A percentile compares a stretch with the other conserved stretches of the same genome.
These are phyloP conservation scores for Arizona elegans DNA, from an alignment of 2,113 vertebrate species.

Conservation along the genomic window DNA sequence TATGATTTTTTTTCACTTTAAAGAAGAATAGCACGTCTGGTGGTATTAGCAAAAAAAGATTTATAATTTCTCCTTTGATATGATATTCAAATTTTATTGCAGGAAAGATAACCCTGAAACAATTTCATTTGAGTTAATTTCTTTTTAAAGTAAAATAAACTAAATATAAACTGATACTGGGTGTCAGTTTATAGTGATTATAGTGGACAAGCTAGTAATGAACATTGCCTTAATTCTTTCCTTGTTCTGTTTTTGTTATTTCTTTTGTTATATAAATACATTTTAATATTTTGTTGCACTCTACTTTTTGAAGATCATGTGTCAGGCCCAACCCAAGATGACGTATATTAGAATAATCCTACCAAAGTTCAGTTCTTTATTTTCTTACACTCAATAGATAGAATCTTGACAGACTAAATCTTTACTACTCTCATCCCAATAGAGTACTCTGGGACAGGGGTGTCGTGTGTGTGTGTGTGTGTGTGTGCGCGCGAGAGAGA, in stretches of 20 bases:
- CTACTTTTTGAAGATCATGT: conserved; percentile 41
- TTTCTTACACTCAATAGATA: too few species aligned
- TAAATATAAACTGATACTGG: neutral
- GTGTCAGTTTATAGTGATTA: neutral
- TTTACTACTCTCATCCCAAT: too few species aligned
- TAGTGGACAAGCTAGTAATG: neutral
- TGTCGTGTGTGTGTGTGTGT: too few species aligned
- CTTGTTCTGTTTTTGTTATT: conserved; percentile 34
- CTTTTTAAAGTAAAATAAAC: neutral
- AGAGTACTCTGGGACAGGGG: too few species aligned
- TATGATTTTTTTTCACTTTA: neutral
- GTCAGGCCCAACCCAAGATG: conserved; percentile 1
- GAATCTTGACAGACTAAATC: too few species aligned
- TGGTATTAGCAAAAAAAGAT: neutral
- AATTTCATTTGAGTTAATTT: neutral
- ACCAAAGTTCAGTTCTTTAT: too few species aligned
- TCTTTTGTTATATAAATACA: conserved; percentile 27
- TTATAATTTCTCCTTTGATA: neutral
- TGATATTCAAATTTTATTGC: neutral
- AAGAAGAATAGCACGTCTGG: neutral
- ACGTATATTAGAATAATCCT: too few species aligned
- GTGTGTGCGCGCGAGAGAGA: too few species aligned
- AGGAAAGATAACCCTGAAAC: neutral
- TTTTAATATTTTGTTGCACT: conserved; percentile 47
- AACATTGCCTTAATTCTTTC: conserved; percentile 31